Evolutionary conservation across 1,140 invertebrate genomes (phyloP).

Genomic region (Sesamia nonagrioides): DNA sequence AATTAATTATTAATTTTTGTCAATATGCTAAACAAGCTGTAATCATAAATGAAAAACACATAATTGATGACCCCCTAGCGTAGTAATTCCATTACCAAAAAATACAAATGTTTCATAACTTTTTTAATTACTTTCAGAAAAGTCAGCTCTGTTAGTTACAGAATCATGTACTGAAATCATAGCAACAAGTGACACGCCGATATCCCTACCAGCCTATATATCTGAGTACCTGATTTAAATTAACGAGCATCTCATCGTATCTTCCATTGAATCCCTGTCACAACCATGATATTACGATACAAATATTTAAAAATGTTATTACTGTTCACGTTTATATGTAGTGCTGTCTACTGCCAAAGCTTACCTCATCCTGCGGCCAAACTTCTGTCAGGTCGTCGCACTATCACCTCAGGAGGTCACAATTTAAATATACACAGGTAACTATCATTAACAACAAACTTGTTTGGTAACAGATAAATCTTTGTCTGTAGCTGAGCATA

Average conservation of each 20-base stretch:
- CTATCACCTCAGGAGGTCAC: conserved; percentile 37
- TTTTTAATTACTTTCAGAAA: too few species aligned
- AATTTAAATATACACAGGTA: conserved; percentile 1
- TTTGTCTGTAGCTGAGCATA: background rate
- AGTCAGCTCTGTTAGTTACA: too few species aligned
- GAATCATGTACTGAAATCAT: too few species aligned
- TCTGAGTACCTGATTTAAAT: background rate
- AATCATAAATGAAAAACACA: too few species aligned
- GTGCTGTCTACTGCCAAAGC: conserved; percentile 12
- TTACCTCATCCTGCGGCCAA: conserved; percentile 35
- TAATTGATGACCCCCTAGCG: too few species aligned
- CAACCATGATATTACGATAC: background rate
- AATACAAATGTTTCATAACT: too few species aligned
- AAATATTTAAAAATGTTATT: background rate
- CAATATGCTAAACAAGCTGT: too few species aligned
- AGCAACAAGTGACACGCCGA: too few species aligned
- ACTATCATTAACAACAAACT: conserved; percentile 15
- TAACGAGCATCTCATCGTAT: background rate
- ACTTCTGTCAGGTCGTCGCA: conserved; percentile 26
- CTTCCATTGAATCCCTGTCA: background rate
- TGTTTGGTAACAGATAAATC: background rate
- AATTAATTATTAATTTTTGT: too few species aligned
- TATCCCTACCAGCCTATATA: too few species aligned
- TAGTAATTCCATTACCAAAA: too few species aligned
- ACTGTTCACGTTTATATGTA: background rate